phyloP scores from a whole-genome alignment of 2,797 vertebrate genomes.

The Gadopsis marmoratus region DNA sequence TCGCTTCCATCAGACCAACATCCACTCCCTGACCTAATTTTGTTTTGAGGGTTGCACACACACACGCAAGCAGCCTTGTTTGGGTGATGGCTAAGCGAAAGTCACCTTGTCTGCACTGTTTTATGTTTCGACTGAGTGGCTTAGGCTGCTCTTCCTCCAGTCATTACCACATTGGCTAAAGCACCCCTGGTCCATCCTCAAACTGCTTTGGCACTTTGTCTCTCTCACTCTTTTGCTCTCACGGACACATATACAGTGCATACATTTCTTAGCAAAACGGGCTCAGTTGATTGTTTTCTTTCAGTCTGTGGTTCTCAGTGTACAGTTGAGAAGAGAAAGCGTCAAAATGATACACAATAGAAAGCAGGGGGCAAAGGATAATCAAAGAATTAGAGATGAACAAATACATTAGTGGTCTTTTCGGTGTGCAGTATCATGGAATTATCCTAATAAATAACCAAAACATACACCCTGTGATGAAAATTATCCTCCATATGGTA shows the following conservation, averaged over 20 bases:
- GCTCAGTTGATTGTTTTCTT: neutral
- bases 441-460: neutral
- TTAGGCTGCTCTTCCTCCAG: conserved; percentile 41
- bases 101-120: conserved; percentile 70
- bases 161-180: conserved; percentile 45
- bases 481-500: neutral
- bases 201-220: conserved; percentile 1
- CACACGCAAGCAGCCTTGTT: neutral
- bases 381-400: conserved; percentile 13
- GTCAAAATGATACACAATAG: neutral
- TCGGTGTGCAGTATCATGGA: neutral
- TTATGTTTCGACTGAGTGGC: conserved; percentile 43
- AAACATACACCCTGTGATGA: neutral
- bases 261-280: neutral
- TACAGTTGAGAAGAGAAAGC: neutral
- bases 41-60: neutral
- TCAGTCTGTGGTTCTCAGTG: neutral
- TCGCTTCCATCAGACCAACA: conserved; percentile 34
- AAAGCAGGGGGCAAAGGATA: neutral
- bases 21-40: conserved; percentile 19
- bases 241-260: neutral
- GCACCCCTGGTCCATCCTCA: conserved; percentile 22
- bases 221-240: neutral
- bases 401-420: conserved; percentile 1
- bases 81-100: conserved; percentile 36